Evolutionary conservation across 2,888 invertebrate genomes (phyloP).

Genomic region (Caradrina kadenii): DNA sequence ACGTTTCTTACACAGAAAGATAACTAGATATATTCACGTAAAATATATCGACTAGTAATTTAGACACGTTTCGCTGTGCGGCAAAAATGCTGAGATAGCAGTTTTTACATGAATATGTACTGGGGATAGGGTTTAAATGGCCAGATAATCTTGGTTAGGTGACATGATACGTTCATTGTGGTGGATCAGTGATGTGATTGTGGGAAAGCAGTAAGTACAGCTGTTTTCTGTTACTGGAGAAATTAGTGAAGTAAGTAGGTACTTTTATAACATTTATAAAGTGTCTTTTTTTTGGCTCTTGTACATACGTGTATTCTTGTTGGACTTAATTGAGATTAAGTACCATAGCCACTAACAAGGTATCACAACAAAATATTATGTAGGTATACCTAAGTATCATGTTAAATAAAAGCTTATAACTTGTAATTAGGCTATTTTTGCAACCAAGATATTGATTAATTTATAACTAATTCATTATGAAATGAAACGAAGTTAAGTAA

Average conservation of each 20-base stretch:
- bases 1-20: constrained; percentile 57
- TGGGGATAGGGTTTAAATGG: constrained; percentile 57
- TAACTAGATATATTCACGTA: constrained; percentile 59
- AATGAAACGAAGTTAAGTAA: no score
- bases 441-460: no score
- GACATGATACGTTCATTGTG: constrained; percentile 29
- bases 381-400: no score
- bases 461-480: no score
- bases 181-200: constrained; percentile 36
- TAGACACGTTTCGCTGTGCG: constrained; percentile 67
- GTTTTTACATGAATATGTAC: constrained; percentile 37
- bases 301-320: constrained; percentile 6
- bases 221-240: not conserved
- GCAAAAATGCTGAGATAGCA: constrained; percentile 55
- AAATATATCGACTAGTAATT: constrained; percentile 46
- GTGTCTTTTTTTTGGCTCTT: not conserved
- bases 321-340: not conserved
- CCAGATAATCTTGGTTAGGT: constrained; percentile 5
- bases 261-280: no score
- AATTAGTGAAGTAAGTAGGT: constrained; percentile 25
- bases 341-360: no score
- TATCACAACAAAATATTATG: no score
- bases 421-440: no score
- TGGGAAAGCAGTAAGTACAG: not conserved
- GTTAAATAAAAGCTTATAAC: no score